Conservation (phyloP, 2,888 invertebrate genomes). For the Galerucella pusilla region DNA sequence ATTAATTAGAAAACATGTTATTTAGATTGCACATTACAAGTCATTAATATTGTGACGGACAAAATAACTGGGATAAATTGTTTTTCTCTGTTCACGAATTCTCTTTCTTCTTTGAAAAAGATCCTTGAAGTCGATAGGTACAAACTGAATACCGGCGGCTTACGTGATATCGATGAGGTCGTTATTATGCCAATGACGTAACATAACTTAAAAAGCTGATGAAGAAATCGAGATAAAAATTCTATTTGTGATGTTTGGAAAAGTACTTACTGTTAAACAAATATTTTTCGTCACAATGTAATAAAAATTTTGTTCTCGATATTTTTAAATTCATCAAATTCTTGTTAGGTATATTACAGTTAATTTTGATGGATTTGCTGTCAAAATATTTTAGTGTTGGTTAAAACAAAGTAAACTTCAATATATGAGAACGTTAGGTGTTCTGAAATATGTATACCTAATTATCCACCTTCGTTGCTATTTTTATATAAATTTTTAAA, state of each 20-base stretch:
- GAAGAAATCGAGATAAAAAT: slow-evolving; percentile 5
- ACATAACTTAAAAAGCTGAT: slow-evolving; percentile 9
- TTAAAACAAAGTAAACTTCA: too few relatives aligned
- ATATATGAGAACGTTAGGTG: too few relatives aligned
- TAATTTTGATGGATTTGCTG: too few relatives aligned
- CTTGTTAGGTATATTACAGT: too few relatives aligned
- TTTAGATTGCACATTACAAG: background rate
- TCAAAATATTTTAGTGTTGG: too few relatives aligned
- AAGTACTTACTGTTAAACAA: background rate
- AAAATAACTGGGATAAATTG: slow-evolving; percentile 23
- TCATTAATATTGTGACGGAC: background rate
- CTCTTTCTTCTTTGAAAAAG: slow-evolving; percentile 12
- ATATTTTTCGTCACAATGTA: too few relatives aligned
- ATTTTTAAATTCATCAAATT: too few relatives aligned
- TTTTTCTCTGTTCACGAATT: background rate
- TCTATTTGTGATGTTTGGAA: background rate
- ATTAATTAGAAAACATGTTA: too few relatives aligned
- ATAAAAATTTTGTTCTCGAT: too few relatives aligned
- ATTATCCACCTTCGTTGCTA: too few relatives aligned
- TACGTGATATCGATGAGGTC: slow-evolving; percentile 25
- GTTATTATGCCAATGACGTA: slow-evolving; percentile 9
- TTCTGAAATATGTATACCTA: too few relatives aligned
- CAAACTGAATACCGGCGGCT: slow-evolving; percentile 10
- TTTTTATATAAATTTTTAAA: too few relatives aligned
- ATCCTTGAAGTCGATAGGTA: slow-evolving; percentile 25